Conservation (phyloP, 2,888 invertebrate species). For the Teinopalpus imperialis region DNA sequence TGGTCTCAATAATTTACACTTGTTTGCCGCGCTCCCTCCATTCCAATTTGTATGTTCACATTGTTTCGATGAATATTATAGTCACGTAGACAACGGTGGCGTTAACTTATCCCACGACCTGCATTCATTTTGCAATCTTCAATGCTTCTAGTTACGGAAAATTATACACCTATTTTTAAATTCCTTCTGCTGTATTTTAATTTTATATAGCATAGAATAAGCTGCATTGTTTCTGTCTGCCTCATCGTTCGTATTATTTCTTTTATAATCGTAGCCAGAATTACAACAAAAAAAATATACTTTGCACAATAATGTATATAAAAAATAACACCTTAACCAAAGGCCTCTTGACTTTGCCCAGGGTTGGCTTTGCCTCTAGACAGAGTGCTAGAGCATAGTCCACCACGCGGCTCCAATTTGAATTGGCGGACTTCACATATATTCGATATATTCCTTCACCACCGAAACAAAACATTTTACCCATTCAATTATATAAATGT, state of each 20-base stretch:
- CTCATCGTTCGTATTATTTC: not conserved
- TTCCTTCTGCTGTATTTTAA: constrained; percentile 17
- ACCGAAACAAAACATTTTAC: too few species aligned
- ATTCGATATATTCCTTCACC: too few species aligned
- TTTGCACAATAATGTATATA: too few species aligned
- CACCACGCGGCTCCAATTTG: too few species aligned
- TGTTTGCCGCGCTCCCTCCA: constrained; percentile 44
- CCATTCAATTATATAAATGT: too few species aligned
- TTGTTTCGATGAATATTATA: constrained; percentile 47
- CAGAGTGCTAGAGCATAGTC: too few species aligned
- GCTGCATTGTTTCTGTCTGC: constrained; percentile 4
- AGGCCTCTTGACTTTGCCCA: too few species aligned
- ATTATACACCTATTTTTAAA: constrained; percentile 25
- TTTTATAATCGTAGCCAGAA: too few species aligned
- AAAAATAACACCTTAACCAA: too few species aligned
- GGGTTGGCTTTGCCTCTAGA: too few species aligned
- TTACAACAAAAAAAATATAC: too few species aligned
- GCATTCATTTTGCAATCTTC: constrained; percentile 31
- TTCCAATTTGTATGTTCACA: constrained; percentile 43
- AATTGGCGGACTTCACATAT: too few species aligned
- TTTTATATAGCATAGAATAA: constrained; percentile 7
- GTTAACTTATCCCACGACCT: constrained; percentile 37
- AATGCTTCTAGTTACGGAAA: constrained; percentile 22
- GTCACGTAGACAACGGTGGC: constrained; percentile 30
- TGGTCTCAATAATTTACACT: constrained; percentile 51